phyloP scores from a whole-genome alignment of 2,888 invertebrate species.

The Hypena proboscidalis region DNA sequence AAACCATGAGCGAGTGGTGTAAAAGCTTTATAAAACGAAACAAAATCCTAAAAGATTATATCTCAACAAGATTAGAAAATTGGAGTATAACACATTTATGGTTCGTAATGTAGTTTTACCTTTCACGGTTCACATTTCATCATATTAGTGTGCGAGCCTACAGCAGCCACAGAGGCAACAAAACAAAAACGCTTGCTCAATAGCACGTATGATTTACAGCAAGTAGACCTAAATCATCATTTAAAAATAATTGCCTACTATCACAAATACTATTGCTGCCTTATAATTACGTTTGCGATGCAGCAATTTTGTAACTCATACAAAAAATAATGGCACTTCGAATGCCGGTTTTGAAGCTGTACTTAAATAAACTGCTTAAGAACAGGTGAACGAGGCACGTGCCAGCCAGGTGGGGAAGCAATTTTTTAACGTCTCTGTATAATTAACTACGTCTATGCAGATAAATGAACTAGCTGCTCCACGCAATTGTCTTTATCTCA shows the following conservation, averaged over 20 bases:
- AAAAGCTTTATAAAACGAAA: too few species aligned
- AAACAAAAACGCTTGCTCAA: constrained; percentile 17
- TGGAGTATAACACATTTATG: too few species aligned
- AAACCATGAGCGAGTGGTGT: too few species aligned
- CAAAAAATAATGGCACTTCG: constrained; percentile 56
- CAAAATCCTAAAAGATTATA: too few species aligned
- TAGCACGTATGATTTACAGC: constrained; percentile 28
- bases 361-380: constrained; percentile 50
- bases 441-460: constrained; percentile 46
- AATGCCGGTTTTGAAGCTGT: constrained; percentile 44
- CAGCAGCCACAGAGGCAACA: neutral
- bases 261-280: constrained; percentile 25
- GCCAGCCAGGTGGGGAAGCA: constrained; percentile 64
- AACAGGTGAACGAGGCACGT: constrained; percentile 78
- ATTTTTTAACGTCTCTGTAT: constrained; percentile 48
- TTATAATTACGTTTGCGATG: constrained; percentile 35
- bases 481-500: neutral
- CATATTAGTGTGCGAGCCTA: neutral
- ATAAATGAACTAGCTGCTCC: constrained; percentile 31
- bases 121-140: constrained; percentile 1
- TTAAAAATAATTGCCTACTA: constrained; percentile 30
- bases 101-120: too few species aligned
- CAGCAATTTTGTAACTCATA: constrained; percentile 44
- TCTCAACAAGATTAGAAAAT: too few species aligned
- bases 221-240: constrained; percentile 29